Conservation (phyloP, 2,113 vertebrate species). For the Conger conger region DNA sequence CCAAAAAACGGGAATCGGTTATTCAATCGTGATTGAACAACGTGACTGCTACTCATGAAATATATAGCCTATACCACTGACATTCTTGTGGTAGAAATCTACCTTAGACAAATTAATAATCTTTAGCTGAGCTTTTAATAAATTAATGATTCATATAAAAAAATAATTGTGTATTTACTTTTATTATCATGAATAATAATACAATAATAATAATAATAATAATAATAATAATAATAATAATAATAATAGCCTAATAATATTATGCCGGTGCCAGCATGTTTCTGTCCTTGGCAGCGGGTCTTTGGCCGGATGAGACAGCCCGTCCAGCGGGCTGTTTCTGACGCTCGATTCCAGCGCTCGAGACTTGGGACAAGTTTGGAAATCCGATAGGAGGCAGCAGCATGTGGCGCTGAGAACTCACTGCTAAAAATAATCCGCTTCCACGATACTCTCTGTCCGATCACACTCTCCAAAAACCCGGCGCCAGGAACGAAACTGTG, state of each 20-base stretch:
- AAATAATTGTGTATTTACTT: no score
- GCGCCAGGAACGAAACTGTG: conserved; percentile 51
- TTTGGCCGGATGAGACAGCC: background rate
- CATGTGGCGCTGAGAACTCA: conserved; percentile 77
- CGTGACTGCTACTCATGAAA: no score
- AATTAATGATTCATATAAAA: no score
- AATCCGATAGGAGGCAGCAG: conserved; percentile 81
- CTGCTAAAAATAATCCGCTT: conserved; percentile 90
- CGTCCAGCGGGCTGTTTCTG: background rate
- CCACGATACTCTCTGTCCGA: conserved; percentile 51
- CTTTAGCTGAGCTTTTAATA: no score
- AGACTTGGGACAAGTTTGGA: conserved; percentile 60
- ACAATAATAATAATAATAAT: no score
- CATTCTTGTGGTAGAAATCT: no score
- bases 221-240: background rate
- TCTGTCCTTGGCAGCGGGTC: background rate
- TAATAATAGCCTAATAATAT: background rate
- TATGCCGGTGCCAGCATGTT: background rate
- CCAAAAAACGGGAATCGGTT: no score
- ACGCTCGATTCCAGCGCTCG: conserved; percentile 37
- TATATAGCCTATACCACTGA: no score
- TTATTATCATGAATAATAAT: no score
- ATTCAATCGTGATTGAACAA: no score
- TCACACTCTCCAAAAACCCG: conserved; percentile 51
- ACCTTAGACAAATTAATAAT: no score